These are phyloP conservation scores for Stenolophus ochropezus DNA, from an alignment of 2,888 invertebrate species.

Conservation along the genomic window DNA sequence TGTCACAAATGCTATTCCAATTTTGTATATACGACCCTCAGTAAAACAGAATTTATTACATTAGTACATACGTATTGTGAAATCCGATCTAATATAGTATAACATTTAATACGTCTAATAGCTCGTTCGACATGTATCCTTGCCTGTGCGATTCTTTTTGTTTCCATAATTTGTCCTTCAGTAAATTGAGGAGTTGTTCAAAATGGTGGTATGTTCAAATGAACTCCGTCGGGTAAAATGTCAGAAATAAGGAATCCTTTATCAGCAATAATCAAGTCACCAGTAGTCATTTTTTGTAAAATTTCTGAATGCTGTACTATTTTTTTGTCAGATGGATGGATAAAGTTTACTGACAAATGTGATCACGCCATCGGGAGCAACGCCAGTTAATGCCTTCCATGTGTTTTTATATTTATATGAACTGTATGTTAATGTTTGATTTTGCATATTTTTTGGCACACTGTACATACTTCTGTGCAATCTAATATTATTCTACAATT, in stretches of 20 bases:
- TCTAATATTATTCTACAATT: constrained; percentile 12
- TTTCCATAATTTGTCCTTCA: constrained; percentile 62
- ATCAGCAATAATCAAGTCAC: constrained; percentile 65
- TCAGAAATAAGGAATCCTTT: constrained; percentile 65
- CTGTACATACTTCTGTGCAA: neutral
- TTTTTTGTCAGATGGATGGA: constrained; percentile 57
- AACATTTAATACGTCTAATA: constrained; percentile 64
- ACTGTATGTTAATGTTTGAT: neutral
- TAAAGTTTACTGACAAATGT: neutral
- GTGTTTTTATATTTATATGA: neutral
- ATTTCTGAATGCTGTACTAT: no score
- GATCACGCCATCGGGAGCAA: neutral
- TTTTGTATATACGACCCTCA: no score
- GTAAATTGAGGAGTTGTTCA: constrained; percentile 63
- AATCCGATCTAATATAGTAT: neutral
- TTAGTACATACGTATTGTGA: neutral
- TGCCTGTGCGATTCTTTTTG: constrained; percentile 63
- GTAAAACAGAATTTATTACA: no score
- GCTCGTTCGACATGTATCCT: constrained; percentile 65
- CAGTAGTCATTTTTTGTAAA: constrained; percentile 55
- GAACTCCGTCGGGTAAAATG: constrained; percentile 63
- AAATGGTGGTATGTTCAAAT: constrained; percentile 65
- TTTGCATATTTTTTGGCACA: neutral
- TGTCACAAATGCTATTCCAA: no score
- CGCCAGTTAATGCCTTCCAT: neutral